Percentiles rank a stretch among this genome's conserved stretches.
Evolutionary conservation across 2,797 vertebrate genomes (phyloP).

Genomic region (Tangara arthus): DNA sequence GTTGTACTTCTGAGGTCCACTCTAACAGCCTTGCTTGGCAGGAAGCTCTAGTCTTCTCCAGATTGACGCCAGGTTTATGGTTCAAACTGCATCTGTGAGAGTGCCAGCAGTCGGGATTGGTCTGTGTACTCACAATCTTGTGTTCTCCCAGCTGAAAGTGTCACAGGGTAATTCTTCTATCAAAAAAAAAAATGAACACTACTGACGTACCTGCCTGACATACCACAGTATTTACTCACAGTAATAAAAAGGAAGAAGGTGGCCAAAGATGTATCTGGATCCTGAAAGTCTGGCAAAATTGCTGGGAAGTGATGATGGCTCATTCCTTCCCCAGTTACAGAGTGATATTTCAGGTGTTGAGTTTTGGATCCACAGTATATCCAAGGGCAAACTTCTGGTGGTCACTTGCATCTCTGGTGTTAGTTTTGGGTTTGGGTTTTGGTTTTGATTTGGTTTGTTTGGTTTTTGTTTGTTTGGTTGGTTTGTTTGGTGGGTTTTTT

Average conservation of each 20-base stretch:
- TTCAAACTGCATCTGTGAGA: background rate
- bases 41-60: background rate
- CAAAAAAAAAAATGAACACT: background rate
- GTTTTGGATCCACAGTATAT: background rate
- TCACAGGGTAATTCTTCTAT: background rate
- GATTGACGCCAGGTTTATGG: accelerated
- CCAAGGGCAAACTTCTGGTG: background rate
- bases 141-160: accelerated
- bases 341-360: background rate
- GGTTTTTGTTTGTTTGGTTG: background rate
- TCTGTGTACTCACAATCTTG: accelerated
- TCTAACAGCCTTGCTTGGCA: background rate
- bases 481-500: background rate
- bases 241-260: background rate
- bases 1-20: background rate
- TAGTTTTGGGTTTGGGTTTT: background rate
- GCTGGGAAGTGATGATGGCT: background rate
- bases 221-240: background rate
- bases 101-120: background rate
- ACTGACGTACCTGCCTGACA: background rate
- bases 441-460: background rate
- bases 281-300: background rate
- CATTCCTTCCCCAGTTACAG: background rate
- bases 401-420: background rate
- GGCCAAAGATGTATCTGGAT: background rate